Evolutionary conservation across 2,113 vertebrate species (phyloP), one percentile per base, ranked within the genome.

Genomic region (Siphamia tubifer): DNA sequence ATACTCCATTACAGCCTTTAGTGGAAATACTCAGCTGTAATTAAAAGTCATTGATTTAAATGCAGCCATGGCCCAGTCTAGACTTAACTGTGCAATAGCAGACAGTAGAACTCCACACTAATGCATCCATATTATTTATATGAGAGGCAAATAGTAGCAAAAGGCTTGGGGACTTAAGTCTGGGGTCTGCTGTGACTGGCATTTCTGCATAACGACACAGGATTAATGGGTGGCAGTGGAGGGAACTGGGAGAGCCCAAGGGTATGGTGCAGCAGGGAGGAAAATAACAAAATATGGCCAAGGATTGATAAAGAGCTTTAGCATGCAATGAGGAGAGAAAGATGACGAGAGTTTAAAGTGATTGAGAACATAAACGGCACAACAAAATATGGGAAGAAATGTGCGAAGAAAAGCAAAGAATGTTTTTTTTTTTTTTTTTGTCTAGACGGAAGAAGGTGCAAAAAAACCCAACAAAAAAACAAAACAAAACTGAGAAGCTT

Each of bases 11-110:
- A 39, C 68, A 54, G 40, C 60, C 13, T 70, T 68, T 55, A 77
- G 16, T n/a, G 4, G 13, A 48, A 52, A 48, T 19, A 34, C 55
- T 58, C 36, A 8, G 69, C 62, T 66, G 58, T 68, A 58, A 68
- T 81, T 75, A 72, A 60, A 68, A 36, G 35, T 42, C 38, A 79
- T 56, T 65, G 55, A 79, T 81, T 61, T 45, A 51, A 17, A 16
- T 11, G 56, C 21, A 0, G 47, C 10, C 35, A 9, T 2, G 24
- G 17, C 36, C 16, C 5, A 2, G 16, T 35, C 27, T 31, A 53
- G 56, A 57, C 24, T 36, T 31, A 25, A 35, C 52, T 42, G 10
- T 36, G 17, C 19, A 30, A 43, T n/a, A 42, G 15, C 35, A 38
- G 30, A 43, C 23, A 21, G 57, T 58, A 27, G 20, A 52, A n/a